Base-by-base conservation (phyloP, 2,113 vertebrate genomes). In the Saimiri boliviensis region DNA sequence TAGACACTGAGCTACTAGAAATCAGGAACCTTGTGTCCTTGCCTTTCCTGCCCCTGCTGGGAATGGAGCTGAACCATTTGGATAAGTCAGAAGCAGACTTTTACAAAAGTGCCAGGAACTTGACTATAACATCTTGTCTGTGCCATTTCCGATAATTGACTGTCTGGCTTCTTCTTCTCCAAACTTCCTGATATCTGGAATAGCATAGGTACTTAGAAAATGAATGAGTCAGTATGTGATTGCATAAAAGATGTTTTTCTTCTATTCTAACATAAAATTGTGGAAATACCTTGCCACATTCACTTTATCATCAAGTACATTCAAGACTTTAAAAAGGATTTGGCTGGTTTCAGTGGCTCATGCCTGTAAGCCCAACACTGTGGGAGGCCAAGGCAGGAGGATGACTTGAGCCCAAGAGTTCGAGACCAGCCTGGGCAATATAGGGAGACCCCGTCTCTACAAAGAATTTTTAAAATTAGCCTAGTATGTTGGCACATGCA, bases 31-130 rank as follows among this genome's bases (percentile, higher is more conserved):
- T 54, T 73, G 63, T 73, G 54, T 66, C 63, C 30, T 32, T 71
- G 66, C 37, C 77, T 71, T 56, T 63, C 84, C 71, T 92, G 37
- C 40, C 71, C 49, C 49, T 56, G 63, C 70, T 91, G 83, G 23
- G 90, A 85, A 52, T 2, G 6, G 40, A 45, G 68, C 68, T 45
- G 68, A 71, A 77, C 73, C n/a, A 45, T 86, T 74, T 68, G 56
- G 63, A 74, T 37, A 45, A 37, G 37, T 91, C 82, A 89, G 88
- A 84, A 95, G 73, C 21, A 87, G 63, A 76, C 54, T 89, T 96
- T 70, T 40, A 40, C 40, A 58, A 49, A 86, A 87, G 45, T 47
- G 30, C 49, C 60, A 37, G 30, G 80, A 96, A 23, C 23, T 83
- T 70, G 32, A 42, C 23, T 25, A 6, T n/a, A 70, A 19, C n/a